Conservation (phyloP, 2,797 vertebrate species). For the Iguana delicatissima region DNA sequence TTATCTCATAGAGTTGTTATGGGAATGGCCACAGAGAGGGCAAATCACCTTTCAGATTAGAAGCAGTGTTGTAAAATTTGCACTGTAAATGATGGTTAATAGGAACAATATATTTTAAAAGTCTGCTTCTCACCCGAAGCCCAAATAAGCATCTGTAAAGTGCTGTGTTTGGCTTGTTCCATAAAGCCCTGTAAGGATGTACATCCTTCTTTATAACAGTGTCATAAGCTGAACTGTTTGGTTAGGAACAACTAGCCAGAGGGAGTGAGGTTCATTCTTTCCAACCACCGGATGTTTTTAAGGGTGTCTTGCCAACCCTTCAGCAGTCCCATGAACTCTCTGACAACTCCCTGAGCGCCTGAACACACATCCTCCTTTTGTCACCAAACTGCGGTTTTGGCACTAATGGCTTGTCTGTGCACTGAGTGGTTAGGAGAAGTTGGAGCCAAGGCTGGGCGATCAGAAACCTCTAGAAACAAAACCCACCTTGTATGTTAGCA, state of each 20-base stretch:
- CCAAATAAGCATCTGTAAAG: neutral
- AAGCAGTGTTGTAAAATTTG: neutral
- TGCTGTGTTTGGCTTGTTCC: slow-evolving; percentile 36
- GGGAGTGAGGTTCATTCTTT: slow-evolving; percentile 34
- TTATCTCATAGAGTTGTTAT: neutral
- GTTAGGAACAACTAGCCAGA: neutral
- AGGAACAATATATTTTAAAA: neutral
- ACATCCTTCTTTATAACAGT: neutral
- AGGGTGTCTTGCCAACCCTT: slow-evolving; percentile 20
- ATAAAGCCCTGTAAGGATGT: neutral
- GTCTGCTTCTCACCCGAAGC: neutral
- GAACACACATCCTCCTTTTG: neutral
- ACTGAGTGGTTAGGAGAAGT: neutral
- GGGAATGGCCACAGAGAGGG: neutral
- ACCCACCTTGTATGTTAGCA: neutral
- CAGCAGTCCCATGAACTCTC: rapidly evolving
- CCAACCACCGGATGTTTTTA: neutral
- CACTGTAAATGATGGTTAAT: neutral
- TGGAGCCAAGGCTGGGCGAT: neutral
- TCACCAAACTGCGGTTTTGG: neutral
- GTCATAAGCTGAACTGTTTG: neutral
- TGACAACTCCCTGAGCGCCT: neutral
- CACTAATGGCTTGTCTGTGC: neutral
- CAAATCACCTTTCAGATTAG: neutral
- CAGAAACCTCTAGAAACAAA: neutral